These are phyloP conservation scores for Pyrgus malvae DNA, from an alignment of 2,888 invertebrate species.

Conservation along the genomic window DNA sequence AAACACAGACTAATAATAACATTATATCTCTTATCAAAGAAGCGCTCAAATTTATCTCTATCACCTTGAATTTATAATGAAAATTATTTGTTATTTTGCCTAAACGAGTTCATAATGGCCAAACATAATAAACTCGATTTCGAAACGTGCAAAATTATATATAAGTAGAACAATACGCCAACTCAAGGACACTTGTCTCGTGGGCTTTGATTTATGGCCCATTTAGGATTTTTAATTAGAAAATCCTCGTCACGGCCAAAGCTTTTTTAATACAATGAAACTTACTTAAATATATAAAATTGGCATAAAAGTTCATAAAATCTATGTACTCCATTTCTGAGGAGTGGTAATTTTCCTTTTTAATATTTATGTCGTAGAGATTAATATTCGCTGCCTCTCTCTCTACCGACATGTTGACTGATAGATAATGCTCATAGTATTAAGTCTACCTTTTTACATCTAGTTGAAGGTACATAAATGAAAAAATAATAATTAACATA, in stretches of 20 bases:
- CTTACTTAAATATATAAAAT: not conserved
- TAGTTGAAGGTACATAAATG: no score
- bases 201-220: constrained; percentile 21
- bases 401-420: no score
- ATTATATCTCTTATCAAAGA: constrained; percentile 4
- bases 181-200: constrained; percentile 8
- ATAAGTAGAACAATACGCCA: constrained; percentile 21
- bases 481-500: no score
- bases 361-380: no score
- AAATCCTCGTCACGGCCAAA: constrained; percentile 3
- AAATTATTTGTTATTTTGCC: constrained; percentile 23
- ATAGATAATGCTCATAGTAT: no score
- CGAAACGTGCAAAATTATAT: constrained; percentile 24
- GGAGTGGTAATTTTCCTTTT: no score
- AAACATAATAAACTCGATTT: constrained; percentile 25
- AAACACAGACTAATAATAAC: no score
- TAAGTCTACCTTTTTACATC: no score
- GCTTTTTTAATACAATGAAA: not conserved
- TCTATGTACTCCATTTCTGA: no score
- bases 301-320: no score
- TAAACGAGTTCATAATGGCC: constrained; percentile 23
- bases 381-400: no score
- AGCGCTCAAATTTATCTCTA: constrained; percentile 7
- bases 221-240: constrained; percentile 9
- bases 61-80: constrained; percentile 19